Evolutionary conservation across 2,797 vertebrate species (phyloP).

Genomic region (Acridotheres tristis): DNA sequence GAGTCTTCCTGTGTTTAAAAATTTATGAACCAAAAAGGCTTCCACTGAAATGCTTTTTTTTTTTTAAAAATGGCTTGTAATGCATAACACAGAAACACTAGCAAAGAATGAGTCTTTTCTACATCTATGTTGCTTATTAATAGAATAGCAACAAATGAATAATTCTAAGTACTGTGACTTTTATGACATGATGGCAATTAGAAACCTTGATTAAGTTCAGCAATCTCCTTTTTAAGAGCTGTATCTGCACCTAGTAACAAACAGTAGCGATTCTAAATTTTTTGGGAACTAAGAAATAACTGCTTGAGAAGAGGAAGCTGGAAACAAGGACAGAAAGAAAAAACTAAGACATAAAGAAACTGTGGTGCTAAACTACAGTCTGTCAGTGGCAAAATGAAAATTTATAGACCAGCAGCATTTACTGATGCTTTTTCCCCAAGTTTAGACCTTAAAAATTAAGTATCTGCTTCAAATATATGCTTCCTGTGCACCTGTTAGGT

Average conservation of each 20-base stretch:
- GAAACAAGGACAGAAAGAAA: neutral
- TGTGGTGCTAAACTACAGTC: neutral
- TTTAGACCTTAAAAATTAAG: neutral
- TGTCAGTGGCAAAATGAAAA: neutral
- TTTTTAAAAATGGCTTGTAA: neutral
- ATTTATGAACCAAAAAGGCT: neutral
- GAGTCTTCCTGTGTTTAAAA: neutral
- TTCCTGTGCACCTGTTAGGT: neutral
- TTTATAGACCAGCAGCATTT: neutral
- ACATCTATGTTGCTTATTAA: neutral
- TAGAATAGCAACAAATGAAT: neutral
- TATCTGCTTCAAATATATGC: neutral
- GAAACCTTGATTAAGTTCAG: neutral
- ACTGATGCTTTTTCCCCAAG: neutral
- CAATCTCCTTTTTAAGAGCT: neutral
- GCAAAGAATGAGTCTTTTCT: neutral
- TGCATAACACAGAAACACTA: neutral
- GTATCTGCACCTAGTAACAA: neutral
- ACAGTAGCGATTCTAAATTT: neutral
- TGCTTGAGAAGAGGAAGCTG: neutral
- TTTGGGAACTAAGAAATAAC: neutral
- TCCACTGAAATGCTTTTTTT: neutral
- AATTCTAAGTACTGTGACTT: neutral
- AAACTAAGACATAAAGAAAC: neutral
- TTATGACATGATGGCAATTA: neutral